A percentile compares a stretch with the other conserved stretches of the same genome.
Evolutionary conservation across 2,888 invertebrate genomes (phyloP).

Genomic region (Coelinius sp.): DNA sequence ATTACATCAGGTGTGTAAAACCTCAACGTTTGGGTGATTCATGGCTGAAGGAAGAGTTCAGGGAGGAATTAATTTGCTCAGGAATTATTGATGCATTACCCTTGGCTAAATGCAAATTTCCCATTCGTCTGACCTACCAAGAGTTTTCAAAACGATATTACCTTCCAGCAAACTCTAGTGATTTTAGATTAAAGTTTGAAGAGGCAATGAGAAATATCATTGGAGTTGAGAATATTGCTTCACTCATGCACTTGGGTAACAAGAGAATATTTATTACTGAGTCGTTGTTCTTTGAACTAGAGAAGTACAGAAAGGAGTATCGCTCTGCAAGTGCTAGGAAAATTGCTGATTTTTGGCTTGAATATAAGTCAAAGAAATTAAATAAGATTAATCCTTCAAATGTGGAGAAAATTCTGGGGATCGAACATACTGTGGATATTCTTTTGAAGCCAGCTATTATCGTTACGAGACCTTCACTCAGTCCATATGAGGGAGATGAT

Average conservation of each 20-base stretch:
- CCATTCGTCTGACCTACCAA: conserved; percentile 51
- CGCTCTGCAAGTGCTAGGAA: conserved; percentile 49
- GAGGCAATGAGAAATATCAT: background rate
- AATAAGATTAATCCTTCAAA: background rate
- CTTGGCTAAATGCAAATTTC: conserved; percentile 55
- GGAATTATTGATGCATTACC: conserved; percentile 56
- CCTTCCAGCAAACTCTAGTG: background rate
- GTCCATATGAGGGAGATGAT: background rate
- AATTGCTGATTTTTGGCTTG: conserved; percentile 56
- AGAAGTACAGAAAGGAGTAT: conserved; percentile 50
- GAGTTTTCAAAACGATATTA: conserved; percentile 55
- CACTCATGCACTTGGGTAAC: conserved; percentile 52
- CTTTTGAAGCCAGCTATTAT: background rate
- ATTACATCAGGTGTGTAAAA: conserved; percentile 69
- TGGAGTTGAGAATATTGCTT: background rate
- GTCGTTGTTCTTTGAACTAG: conserved; percentile 50
- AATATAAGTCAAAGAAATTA: conserved; percentile 31
- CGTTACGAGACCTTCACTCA: conserved; percentile 26
- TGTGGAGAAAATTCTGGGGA: background rate
- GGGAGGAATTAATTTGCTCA: conserved; percentile 52
- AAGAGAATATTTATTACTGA: conserved; percentile 54
- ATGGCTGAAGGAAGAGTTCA: conserved; percentile 53
- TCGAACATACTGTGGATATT: background rate
- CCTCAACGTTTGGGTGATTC: conserved; percentile 49
- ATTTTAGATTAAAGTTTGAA: background rate